These are phyloP conservation scores for Salpingus planirostris DNA, from an alignment of 2,888 invertebrate species.

Conservation along the genomic window DNA sequence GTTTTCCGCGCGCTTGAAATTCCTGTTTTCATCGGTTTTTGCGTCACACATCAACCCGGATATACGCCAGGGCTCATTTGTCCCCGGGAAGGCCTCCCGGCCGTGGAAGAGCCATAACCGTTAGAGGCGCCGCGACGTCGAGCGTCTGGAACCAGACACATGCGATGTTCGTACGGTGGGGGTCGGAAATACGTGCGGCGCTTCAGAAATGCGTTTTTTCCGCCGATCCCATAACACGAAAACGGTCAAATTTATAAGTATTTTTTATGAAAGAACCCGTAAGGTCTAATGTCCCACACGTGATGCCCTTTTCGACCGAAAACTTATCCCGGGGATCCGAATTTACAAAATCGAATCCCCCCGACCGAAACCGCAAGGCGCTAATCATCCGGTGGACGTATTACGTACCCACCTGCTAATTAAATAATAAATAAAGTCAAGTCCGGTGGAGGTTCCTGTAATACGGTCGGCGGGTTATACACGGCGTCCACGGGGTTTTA, in stretches of 20 bases:
- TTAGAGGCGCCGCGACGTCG: conserved; percentile 24
- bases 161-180: conserved; percentile 22
- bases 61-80: conserved; percentile 20
- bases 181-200: conserved; percentile 19
- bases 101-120: conserved; percentile 9
- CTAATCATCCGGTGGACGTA: no score
- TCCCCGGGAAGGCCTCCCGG: conserved; percentile 16
- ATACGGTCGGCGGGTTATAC: conserved; percentile 2
- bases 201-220: conserved; percentile 17
- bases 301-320: no score
- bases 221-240: conserved; percentile 19
- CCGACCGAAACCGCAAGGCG: no score
- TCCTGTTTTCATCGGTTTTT: conserved; percentile 1
- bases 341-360: no score
- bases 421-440: conserved; percentile 7
- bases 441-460: no score
- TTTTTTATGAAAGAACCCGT: conserved; percentile 6
- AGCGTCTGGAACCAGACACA: conserved; percentile 24
- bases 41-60: conserved; percentile 11
- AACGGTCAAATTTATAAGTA: conserved; percentile 23
- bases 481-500: conserved; percentile 1
- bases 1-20: conserved; percentile 7
- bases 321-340: no score
- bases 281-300: no score
- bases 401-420: no score